Evolutionary conservation across 2,113 vertebrate species (phyloP).

Genomic region (Neotoma lepida): DNA sequence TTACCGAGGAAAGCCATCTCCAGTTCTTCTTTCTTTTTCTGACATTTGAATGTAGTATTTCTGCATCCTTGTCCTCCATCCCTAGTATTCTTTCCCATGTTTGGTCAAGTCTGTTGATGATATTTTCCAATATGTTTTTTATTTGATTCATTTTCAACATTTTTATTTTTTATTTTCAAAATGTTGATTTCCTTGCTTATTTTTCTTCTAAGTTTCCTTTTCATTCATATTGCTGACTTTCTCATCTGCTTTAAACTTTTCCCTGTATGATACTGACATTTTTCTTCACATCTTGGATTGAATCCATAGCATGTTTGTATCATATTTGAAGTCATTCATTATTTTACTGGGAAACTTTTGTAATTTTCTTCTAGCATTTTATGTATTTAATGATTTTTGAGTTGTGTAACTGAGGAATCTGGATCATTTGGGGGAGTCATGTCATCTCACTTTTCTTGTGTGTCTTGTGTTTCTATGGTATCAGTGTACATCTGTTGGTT

Average conservation of each 20-base stretch:
- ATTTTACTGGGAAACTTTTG: background rate
- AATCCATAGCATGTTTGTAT: background rate
- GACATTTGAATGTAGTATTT: background rate
- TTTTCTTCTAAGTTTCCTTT: background rate
- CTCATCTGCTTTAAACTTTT: background rate
- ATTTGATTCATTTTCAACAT: background rate
- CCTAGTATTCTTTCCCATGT: background rate
- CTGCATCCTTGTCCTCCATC: background rate
- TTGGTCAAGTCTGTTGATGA: background rate
- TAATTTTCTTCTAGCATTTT: background rate
- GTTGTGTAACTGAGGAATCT: background rate
- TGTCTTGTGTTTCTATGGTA: background rate
- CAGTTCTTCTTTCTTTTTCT: background rate
- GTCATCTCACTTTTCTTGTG: background rate
- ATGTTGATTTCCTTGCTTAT: background rate
- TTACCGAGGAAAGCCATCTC: background rate
- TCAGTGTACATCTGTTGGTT: background rate
- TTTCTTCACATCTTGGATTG: background rate
- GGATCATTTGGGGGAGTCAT: background rate
- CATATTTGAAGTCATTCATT: background rate
- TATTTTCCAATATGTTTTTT: background rate
- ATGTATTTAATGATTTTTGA: background rate
- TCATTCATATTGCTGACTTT: background rate
- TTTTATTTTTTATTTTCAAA: background rate
- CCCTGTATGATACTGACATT: background rate